These are phyloP conservation scores for Siderastrea siderea DNA, from an alignment of 92 coral and sea anemone species.

Conservation along the genomic window DNA sequence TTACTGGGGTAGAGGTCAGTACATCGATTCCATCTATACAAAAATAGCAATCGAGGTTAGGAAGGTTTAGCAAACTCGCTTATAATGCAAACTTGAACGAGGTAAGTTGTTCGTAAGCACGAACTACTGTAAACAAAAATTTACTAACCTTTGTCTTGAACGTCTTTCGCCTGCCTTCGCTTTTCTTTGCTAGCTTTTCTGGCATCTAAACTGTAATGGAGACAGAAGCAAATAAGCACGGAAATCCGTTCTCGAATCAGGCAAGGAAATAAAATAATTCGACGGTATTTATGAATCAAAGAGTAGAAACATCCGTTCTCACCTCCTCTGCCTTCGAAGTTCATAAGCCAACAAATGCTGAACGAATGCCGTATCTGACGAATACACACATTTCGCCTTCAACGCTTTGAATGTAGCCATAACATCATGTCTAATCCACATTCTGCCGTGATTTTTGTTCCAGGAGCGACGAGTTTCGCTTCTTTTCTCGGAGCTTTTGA, in stretches of 20 bases:
- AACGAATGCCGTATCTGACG: neutral
- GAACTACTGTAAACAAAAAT: neutral
- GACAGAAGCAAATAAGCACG: no score
- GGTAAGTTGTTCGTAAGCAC: no score
- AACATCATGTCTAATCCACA: neutral
- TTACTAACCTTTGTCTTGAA: neutral
- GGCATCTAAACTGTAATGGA: neutral
- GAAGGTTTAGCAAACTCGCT: no score
- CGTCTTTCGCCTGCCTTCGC: neutral
- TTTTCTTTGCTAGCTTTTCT: neutral
- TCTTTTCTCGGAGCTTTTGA: neutral
- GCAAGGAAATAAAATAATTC: neutral
- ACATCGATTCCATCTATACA: neutral
- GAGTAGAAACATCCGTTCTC: neutral
- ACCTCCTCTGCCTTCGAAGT: neutral
- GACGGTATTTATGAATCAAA: neutral
- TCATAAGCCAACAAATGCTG: neutral
- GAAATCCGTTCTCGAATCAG: neutral
- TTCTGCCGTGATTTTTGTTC: neutral
- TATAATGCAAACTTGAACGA: no score
- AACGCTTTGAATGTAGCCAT: constrained; percentile 2
- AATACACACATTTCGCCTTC: neutral
- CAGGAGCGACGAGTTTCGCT: neutral
- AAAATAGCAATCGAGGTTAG: neutral
- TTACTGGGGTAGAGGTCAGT: constrained; percentile 1